Evolutionary conservation across 2,113 vertebrate genomes (phyloP).

Genomic region (Okapia johnstoni): DNA sequence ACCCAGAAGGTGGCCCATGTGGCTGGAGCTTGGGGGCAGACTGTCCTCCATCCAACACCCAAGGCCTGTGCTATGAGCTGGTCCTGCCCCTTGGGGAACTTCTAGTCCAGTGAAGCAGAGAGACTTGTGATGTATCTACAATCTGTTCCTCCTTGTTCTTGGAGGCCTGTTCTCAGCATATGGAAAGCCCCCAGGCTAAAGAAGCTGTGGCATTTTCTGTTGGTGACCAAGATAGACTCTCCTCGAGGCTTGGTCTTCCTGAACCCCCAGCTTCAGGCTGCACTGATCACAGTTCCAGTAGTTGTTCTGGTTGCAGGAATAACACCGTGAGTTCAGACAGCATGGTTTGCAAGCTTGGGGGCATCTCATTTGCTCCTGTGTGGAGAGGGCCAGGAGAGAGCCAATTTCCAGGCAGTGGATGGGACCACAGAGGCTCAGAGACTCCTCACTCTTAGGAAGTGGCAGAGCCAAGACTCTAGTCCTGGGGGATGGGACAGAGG

Average conservation of each 20-base stretch:
- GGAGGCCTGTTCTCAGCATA: not conserved
- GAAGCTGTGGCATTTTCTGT: not conserved
- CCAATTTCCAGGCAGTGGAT: not conserved
- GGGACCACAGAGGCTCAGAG: not conserved
- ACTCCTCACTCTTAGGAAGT: not conserved
- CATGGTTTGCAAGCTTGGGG: not conserved
- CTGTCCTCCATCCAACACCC: not conserved
- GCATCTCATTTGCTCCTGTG: not conserved
- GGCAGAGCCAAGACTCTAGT: not conserved
- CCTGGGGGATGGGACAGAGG: not conserved
- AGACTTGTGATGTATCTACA: not conserved
- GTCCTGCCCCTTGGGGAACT: not conserved
- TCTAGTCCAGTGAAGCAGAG: not conserved
- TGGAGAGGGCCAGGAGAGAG: not conserved
- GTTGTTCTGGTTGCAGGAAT: not conserved
- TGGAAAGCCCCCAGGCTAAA: not conserved
- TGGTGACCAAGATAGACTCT: not conserved
- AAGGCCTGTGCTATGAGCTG: not conserved
- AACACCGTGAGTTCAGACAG: not conserved
- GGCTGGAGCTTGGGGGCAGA: not conserved
- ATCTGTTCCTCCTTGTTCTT: not conserved
- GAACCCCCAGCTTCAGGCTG: not conserved
- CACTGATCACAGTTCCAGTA: fast-evolving
- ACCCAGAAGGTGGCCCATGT: not conserved
- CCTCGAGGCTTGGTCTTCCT: not conserved